Conservation (phyloP, 2,113 vertebrate genomes). For the Propithecus coquereli region DNA sequence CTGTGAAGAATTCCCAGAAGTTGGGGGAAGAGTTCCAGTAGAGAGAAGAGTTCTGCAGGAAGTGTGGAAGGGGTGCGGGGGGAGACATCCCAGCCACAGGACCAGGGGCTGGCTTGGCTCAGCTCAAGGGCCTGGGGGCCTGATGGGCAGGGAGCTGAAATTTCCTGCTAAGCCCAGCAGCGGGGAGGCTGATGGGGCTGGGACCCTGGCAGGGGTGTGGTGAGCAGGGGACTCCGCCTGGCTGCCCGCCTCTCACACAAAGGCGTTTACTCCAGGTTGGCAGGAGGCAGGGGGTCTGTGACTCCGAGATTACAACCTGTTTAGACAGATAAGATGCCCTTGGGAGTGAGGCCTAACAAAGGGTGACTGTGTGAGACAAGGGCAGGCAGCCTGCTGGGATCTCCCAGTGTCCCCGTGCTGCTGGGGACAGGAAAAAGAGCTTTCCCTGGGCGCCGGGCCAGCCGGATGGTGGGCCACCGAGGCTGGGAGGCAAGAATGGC, state of each 20-base stretch:
- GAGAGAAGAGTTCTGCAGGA: background rate
- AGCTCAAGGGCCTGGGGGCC: background rate
- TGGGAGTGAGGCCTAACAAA: slow-evolving; percentile 57
- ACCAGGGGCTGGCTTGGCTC: background rate
- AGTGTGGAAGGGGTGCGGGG: rapidly evolving
- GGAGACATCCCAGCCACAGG: too few relatives aligned
- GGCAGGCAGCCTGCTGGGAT: background rate
- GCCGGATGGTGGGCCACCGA: background rate
- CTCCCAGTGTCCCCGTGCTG: background rate
- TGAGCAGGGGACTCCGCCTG: rapidly evolving
- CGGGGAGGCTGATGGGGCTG: background rate
- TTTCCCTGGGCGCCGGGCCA: slow-evolving; percentile 14
- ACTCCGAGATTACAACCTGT: slow-evolving; percentile 65
- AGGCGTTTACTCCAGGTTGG: background rate
- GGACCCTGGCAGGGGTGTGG: background rate
- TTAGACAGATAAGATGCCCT: slow-evolving; percentile 61
- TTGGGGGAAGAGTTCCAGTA: background rate
- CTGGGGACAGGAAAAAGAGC: background rate
- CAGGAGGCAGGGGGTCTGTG: slow-evolving; percentile 18
- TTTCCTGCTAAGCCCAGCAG: background rate
- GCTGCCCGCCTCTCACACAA: background rate
- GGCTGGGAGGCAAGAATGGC: background rate
- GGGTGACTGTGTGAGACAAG: background rate
- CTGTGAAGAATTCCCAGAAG: background rate
- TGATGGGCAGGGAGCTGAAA: background rate